phyloP scores from a whole-genome alignment of 2,113 vertebrate genomes.

The Mola mola region DNA sequence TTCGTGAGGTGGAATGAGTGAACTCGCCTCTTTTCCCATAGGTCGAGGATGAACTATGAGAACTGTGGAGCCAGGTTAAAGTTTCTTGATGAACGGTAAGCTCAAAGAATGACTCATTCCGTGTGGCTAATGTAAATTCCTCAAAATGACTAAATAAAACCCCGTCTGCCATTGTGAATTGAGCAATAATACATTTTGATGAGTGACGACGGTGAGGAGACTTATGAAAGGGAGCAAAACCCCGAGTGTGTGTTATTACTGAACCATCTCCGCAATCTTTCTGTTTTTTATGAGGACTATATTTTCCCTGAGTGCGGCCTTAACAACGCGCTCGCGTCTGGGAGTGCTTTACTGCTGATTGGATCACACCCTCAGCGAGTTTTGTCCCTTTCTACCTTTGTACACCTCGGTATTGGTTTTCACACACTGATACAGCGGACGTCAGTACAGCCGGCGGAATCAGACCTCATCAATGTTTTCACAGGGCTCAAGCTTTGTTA shows the following conservation, averaged over 20 bases:
- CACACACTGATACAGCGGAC: constrained; percentile 21
- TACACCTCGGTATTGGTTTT: constrained; percentile 16
- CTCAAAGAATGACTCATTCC: constrained; percentile 23
- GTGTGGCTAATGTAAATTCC: constrained; percentile 13
- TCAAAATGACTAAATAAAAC: constrained; percentile 26
- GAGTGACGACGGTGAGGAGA: constrained; percentile 13
- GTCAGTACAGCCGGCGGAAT: constrained; percentile 4
- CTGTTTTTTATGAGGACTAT: constrained; percentile 34
- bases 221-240: constrained; percentile 9
- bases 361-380: constrained; percentile 28
- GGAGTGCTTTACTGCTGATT: constrained; percentile 70
- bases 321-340: constrained; percentile 38
- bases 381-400: constrained; percentile 20
- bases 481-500: constrained; percentile 4
- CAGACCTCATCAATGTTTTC: constrained; percentile 21
- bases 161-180: not conserved
- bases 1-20: constrained; percentile 40
- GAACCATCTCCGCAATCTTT: constrained; percentile 12
- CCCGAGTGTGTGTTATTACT: constrained; percentile 18
- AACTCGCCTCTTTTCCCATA: constrained; percentile 4
- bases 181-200: constrained; percentile 37
- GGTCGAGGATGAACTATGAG: constrained; percentile 26
- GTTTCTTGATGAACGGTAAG: constrained; percentile 27
- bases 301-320: constrained; percentile 46
- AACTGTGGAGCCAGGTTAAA: constrained; percentile 6